Conservation (phyloP, 2,113 vertebrate species). For the Crotalus horridus region DNA sequence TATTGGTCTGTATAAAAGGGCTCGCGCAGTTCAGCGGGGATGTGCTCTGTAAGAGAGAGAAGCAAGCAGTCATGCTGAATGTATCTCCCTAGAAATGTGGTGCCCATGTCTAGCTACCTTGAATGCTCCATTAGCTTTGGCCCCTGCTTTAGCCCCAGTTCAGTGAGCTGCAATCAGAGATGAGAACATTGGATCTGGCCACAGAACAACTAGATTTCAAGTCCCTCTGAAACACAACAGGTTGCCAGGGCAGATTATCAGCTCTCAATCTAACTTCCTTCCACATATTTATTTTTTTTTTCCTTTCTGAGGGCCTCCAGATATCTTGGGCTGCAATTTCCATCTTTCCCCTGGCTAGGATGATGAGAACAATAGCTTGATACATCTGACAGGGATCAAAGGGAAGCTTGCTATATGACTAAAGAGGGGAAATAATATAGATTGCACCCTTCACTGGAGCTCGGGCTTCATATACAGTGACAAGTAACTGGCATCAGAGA, state of each 20-base stretch:
- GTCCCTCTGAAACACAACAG: background rate
- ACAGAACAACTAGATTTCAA: background rate
- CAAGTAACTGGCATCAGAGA: background rate
- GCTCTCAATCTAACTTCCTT: background rate
- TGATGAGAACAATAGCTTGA: background rate
- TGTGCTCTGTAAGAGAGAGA: conserved; percentile 69
- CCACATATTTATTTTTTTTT: background rate
- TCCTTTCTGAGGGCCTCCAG: background rate
- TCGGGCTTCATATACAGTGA: background rate
- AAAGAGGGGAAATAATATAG: background rate
- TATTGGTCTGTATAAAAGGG: conserved; percentile 93
- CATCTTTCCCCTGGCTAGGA: background rate
- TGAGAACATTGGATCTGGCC: background rate
- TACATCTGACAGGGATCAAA: background rate
- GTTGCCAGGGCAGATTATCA: background rate
- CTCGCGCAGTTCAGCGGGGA: conserved; percentile 84
- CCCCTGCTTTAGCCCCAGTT: background rate
- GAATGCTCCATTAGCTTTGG: background rate
- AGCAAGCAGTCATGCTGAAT: background rate
- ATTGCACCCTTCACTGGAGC: background rate
- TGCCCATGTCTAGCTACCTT: background rate
- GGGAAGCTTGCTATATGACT: background rate
- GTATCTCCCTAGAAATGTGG: background rate
- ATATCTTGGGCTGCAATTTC: background rate
- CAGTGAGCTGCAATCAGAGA: background rate